A percentile compares a stretch with the other conserved stretches of the same genome.
Conservation (phyloP, 2,113 vertebrate species). For the Euleptes europaea region DNA sequence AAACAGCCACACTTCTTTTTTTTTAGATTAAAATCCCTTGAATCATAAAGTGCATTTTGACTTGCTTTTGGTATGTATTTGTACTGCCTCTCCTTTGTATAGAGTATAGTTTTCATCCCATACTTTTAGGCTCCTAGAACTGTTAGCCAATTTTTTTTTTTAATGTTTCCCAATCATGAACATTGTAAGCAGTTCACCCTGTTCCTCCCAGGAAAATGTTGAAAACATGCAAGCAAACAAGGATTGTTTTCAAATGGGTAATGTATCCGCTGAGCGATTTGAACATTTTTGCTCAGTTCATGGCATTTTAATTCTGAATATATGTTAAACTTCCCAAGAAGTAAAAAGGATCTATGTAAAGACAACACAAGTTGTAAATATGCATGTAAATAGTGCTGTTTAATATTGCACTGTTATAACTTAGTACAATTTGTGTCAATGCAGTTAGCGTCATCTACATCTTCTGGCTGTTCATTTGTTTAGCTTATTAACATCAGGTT, state of each 20-base stretch:
- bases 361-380: slow-evolving; percentile 72
- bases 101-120: slow-evolving; percentile 31
- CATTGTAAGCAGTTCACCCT: slow-evolving; percentile 31
- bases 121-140: slow-evolving; percentile 49
- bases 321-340: slow-evolving; percentile 59
- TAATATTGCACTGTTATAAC: slow-evolving; percentile 72
- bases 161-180: slow-evolving; percentile 51
- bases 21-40: slow-evolving; percentile 42
- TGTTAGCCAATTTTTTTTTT: slow-evolving; percentile 26
- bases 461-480: slow-evolving; percentile 70
- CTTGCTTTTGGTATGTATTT: slow-evolving; percentile 46
- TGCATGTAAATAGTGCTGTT: slow-evolving; percentile 81
- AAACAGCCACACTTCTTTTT: slow-evolving; percentile 44
- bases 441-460: slow-evolving; percentile 64
- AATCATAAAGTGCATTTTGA: slow-evolving; percentile 35
- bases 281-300: not conserved
- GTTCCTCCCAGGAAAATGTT: slow-evolving; percentile 21
- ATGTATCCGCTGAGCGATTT: slow-evolving; percentile 58
- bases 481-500: slow-evolving; percentile 71
- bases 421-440: slow-evolving; percentile 70
- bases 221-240: slow-evolving; percentile 54
- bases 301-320: slow-evolving; percentile 46
- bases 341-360: slow-evolving; percentile 55
- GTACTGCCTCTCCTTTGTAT: slow-evolving; percentile 55
- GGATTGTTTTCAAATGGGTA: slow-evolving; percentile 61